Base-by-base conservation (phyloP, 2,113 vertebrate species). In the Thamnaconus septentrionalis region DNA sequence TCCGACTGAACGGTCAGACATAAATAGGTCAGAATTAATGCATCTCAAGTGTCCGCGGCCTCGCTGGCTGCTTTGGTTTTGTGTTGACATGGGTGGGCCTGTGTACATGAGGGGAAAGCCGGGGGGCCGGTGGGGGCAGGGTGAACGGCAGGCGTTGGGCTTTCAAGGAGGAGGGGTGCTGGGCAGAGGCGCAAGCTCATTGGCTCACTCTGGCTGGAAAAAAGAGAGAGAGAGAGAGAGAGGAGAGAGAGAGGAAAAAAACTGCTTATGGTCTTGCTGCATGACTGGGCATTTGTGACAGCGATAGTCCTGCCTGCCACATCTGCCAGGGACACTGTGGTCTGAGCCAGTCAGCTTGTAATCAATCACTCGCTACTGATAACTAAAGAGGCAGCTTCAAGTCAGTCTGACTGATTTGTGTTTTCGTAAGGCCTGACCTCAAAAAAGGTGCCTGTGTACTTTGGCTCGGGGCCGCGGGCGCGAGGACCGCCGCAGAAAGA, bases 251-350 rank as follows among this genome's bases (percentile, higher is more conserved):
- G 18, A 2, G 18, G 11, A 66, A 80, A 77, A 86, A 84, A 69
- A 71, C 44, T 78, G 88, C 87, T 90, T 80, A 87, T 85, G 83
- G 86, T 82, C 91, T 88, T 89, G 80, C 86, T 89, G 90, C 88
- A 89, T 90, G 90, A 91, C 90, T 89, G 88, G 90, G 81, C 88
- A 90, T 91, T 90, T 90, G 90, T 89, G 90, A 87, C 88, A 86
- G 85, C 82, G 75, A 79, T 83, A 86, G 85, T 81, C 70, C 86
- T 79, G 79, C 77, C 81, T 76, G 82, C 75, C 82, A 87, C 86
- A 90, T 89, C 85, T 89, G 87, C 88, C 75, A 65, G 71, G 67
- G 79, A 87, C 58, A 71, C 69, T 48, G 69, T 18, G 69, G 73
- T 84, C 82, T 72, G 67, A 75, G 80, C 70, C 77, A 75, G 56